A percentile compares a stretch with the other conserved stretches of the same genome.
phyloP scores from a whole-genome alignment of 2,113 vertebrate genomes.

The Pica pica region DNA sequence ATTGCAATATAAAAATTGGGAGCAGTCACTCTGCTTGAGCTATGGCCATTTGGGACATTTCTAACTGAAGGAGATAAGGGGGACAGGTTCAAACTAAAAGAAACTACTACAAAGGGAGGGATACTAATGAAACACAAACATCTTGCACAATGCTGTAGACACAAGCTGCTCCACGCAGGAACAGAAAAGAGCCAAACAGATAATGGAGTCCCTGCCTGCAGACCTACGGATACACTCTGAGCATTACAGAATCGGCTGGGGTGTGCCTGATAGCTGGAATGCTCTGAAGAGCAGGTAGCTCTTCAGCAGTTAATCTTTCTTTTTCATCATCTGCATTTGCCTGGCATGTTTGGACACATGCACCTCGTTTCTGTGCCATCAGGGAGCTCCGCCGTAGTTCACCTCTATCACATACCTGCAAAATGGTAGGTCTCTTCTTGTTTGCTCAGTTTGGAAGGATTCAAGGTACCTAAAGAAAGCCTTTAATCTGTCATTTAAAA shows the following conservation, averaged over 20 bases:
- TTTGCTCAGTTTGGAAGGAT: constrained; percentile 30
- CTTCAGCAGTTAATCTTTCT: constrained; percentile 41
- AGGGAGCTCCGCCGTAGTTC: neutral
- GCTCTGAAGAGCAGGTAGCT: constrained; percentile 50
- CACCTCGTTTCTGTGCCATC: constrained; percentile 18
- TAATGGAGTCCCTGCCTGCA: neutral
- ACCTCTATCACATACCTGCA: neutral
- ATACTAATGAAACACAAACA: rapidly evolving
- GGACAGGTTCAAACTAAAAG: neutral
- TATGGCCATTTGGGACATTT: neutral
- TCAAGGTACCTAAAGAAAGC: constrained; percentile 4
- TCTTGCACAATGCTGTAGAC: neutral
- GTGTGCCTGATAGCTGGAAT: constrained; percentile 53
- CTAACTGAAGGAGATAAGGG: neutral
- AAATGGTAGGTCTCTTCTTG: constrained; percentile 10
- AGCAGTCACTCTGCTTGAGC: neutral
- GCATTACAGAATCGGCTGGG: neutral
- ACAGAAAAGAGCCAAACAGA: neutral
- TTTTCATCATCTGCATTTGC: constrained; percentile 28
- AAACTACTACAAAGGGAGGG: neutral
- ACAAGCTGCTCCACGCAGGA: rapidly evolving
- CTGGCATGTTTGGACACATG: constrained; percentile 51
- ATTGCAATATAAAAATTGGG: neutral
- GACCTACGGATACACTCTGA: neutral
- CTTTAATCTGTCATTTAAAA: constrained; percentile 53